These are phyloP conservation scores for Ooceraea biroi DNA, from an alignment of 1,140 invertebrate species.

Conservation along the genomic window DNA sequence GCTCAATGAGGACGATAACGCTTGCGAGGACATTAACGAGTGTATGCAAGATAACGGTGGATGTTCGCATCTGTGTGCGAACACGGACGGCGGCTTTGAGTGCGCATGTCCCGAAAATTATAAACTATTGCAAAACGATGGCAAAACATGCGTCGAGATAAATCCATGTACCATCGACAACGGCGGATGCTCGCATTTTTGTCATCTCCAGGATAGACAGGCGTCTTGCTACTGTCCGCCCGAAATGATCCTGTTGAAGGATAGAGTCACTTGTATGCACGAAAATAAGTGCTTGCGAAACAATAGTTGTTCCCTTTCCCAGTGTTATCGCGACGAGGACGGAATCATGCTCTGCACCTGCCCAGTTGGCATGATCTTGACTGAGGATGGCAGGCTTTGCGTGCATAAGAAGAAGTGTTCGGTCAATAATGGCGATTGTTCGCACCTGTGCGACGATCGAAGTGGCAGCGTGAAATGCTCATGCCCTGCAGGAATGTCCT, in stretches of 20 bases:
- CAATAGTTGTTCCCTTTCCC: conserved; percentile 86
- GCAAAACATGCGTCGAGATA: conserved; percentile 87
- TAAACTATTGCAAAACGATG: conserved; percentile 83
- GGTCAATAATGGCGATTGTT: conserved; percentile 87
- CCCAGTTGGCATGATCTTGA: conserved; percentile 81
- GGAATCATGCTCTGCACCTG: conserved; percentile 87
- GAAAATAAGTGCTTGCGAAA: conserved; percentile 88
- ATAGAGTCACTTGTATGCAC: conserved; percentile 85
- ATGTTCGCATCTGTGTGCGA: conserved; percentile 87
- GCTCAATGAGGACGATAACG: conserved; percentile 83
- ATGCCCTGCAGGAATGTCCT: conserved; percentile 90
- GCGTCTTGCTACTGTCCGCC: conserved; percentile 89
- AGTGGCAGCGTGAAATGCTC: conserved; percentile 86
- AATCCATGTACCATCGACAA: conserved; percentile 88
- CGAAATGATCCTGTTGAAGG: conserved; percentile 89
- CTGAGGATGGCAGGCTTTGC: conserved; percentile 86
- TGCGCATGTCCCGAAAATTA: conserved; percentile 87
- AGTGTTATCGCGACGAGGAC: conserved; percentile 87
- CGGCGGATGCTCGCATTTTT: conserved; percentile 87
- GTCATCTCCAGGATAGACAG: conserved; percentile 83
- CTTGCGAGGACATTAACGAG: conserved; percentile 88
- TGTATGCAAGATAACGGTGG: conserved; percentile 86
- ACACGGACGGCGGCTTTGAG: conserved; percentile 86
- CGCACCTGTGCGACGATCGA: conserved; percentile 84
- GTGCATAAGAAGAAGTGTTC: conserved; percentile 88